Percentiles rank a stretch among this genome's conserved stretches.
Conservation (phyloP, 2,888 invertebrate genomes). For the Philaethria dido region DNA sequence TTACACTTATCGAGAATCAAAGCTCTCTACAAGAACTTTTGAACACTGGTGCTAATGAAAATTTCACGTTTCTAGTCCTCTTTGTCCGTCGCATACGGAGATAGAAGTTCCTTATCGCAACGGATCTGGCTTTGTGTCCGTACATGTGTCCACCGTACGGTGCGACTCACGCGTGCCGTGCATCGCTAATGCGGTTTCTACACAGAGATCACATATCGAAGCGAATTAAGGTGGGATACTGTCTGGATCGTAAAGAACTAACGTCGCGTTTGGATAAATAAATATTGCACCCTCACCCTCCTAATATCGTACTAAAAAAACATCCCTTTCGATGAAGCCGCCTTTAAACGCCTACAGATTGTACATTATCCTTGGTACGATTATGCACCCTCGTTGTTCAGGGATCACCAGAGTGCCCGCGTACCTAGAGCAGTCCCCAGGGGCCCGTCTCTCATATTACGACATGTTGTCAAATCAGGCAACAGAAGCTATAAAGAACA, state of each 20-base stretch:
- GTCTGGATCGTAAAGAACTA: constrained; percentile 74
- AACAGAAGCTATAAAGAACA: constrained; percentile 54
- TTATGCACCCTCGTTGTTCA: constrained; percentile 83
- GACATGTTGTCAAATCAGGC: constrained; percentile 73
- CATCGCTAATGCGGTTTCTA: constrained; percentile 68
- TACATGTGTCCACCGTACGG: constrained; percentile 65
- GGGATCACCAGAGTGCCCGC: constrained; percentile 79
- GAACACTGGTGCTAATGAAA: constrained; percentile 79
- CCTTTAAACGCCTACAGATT: constrained; percentile 85
- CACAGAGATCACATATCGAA: constrained; percentile 59
- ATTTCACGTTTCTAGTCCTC: constrained; percentile 77
- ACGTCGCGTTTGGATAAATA: constrained; percentile 78
- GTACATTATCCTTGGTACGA: constrained; percentile 84
- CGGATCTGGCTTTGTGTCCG: constrained; percentile 67
- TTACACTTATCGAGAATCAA: constrained; percentile 81
- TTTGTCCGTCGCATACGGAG: constrained; percentile 69
- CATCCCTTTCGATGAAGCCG: constrained; percentile 82
- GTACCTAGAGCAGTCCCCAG: constrained; percentile 68
- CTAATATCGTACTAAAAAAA: constrained; percentile 80
- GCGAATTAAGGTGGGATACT: constrained; percentile 70
- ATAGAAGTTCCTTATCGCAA: constrained; percentile 76
- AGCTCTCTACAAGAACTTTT: constrained; percentile 75
- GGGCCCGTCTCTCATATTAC: constrained; percentile 81
- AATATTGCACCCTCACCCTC: constrained; percentile 84
- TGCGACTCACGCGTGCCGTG: constrained; percentile 68